Evolutionary conservation across 2,797 vertebrate species (phyloP).

Genomic region (Enteromius mattozi): DNA sequence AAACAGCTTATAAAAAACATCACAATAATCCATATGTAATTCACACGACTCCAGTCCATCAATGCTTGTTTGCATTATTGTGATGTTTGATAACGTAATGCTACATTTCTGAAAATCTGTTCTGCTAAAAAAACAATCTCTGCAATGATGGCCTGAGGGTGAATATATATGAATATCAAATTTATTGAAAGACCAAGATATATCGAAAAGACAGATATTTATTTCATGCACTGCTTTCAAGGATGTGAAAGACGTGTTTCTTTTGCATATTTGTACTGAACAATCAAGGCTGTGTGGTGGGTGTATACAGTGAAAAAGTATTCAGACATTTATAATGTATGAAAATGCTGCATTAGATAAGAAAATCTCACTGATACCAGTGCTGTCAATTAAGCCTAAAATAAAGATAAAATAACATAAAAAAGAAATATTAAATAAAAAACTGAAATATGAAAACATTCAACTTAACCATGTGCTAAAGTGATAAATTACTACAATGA

Average conservation of each 20-base stretch:
- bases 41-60: no score
- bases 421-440: background rate
- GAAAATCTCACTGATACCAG: no score
- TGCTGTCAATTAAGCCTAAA: background rate
- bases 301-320: background rate
- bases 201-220: background rate
- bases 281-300: background rate
- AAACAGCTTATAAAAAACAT: no score
- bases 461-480: no score
- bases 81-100: no score
- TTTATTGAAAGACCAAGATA: slow-evolving; percentile 18
- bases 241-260: background rate
- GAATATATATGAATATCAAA: background rate
- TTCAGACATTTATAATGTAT: background rate
- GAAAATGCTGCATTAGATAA: background rate
- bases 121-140: no score
- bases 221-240: background rate
- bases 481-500: no score
- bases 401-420: background rate
- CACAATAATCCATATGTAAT: no score
- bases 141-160: no score
- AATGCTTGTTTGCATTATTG: no score
- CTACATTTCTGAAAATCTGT: no score
- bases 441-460: no score
- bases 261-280: slow-evolving; percentile 5